Evolutionary conservation across 2,888 invertebrate species (phyloP).

Genomic region (Bombylius discolor): DNA sequence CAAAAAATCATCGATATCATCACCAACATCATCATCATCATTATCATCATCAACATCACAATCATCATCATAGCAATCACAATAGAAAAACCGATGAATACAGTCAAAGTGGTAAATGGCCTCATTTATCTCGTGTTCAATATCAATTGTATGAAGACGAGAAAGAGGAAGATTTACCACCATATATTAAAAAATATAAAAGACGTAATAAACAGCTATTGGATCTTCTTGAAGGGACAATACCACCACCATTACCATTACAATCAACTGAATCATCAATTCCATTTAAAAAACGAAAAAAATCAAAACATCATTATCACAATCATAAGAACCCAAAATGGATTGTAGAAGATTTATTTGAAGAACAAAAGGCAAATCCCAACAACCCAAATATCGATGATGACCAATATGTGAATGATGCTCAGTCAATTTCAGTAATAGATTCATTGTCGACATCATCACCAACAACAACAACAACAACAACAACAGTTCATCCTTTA

Average conservation of each 20-base stretch:
- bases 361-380: conserved; percentile 21
- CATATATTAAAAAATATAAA: conserved; percentile 34
- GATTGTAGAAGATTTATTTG: conserved; percentile 26
- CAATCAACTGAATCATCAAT: conserved; percentile 4
- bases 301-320: conserved; percentile 18
- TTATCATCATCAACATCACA: conserved; percentile 9
- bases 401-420: conserved; percentile 11
- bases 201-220: conserved; percentile 33
- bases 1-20: conserved; percentile 7
- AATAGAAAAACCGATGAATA: conserved; percentile 25
- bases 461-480: neutral
- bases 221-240: conserved; percentile 31
- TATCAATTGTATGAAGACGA: conserved; percentile 26
- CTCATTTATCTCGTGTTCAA: conserved; percentile 31
- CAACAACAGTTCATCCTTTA: neutral
- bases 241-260: conserved; percentile 23
- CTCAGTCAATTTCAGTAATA: conserved; percentile 5
- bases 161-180: conserved; percentile 30
- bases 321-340: conserved; percentile 18
- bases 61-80: conserved; percentile 10
- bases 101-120: conserved; percentile 33
- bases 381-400: conserved; percentile 12
- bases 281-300: conserved; percentile 23
- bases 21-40: conserved; percentile 12
- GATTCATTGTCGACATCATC: neutral